phyloP scores from a whole-genome alignment of 2,113 vertebrate species.

The Peromyscus leucopus region DNA sequence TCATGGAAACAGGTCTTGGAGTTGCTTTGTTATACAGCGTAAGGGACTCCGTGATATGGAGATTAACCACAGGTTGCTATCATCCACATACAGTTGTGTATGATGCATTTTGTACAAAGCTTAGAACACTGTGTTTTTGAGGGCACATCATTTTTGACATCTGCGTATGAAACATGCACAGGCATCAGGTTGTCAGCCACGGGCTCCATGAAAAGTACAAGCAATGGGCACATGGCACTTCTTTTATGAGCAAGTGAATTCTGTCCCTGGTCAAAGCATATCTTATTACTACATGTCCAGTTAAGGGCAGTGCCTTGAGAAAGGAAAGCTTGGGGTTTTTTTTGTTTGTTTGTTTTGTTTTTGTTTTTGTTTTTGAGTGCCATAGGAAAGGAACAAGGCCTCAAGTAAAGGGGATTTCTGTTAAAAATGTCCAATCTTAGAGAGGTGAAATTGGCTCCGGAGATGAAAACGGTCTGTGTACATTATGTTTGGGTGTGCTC shows the following conservation, averaged over 20 bases:
- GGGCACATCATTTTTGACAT: not conserved
- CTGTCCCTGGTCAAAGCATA: not conserved
- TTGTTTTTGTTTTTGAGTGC: not conserved
- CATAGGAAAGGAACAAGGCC: not conserved
- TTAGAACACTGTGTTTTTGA: not conserved
- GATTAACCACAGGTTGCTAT: slow-evolving; percentile 56
- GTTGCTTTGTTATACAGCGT: slow-evolving; percentile 73
- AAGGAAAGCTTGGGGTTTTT: not conserved
- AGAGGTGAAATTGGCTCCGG: not conserved
- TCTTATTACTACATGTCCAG: not conserved
- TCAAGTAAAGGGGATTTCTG: not conserved
- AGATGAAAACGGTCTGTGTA: not conserved
- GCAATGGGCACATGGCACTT: fast-evolving
- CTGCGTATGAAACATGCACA: not conserved
- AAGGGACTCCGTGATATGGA: slow-evolving; percentile 75
- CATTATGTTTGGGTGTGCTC: not conserved
- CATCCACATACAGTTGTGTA: not conserved
- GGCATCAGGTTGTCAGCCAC: not conserved
- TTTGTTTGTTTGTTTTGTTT: not conserved
- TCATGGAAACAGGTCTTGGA: slow-evolving; percentile 82
- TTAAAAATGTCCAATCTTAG: not conserved
- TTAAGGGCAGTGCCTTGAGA: not conserved
- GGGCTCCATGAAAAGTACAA: not conserved
- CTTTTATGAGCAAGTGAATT: fast-evolving
- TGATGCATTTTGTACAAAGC: not conserved